phyloP scores from a whole-genome alignment of 2,888 invertebrate species.

The Hybos culiciformis region DNA sequence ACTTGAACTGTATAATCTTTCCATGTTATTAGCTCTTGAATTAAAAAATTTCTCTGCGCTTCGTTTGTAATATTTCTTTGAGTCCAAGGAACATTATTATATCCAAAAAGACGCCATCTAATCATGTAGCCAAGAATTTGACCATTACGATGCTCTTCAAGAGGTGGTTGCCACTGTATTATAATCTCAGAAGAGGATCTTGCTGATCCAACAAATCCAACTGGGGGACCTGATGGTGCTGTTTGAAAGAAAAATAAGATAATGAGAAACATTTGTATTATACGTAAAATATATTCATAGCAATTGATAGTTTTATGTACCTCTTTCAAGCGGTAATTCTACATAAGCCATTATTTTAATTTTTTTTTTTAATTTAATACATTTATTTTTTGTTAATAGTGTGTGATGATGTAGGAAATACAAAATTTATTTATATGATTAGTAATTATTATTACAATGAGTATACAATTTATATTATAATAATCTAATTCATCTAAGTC shows the following conservation, averaged over 20 bases:
- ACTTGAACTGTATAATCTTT: slow-evolving; percentile 94
- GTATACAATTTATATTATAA: too few species aligned
- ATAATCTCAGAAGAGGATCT: slow-evolving; percentile 90
- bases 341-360: slow-evolving; percentile 25
- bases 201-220: slow-evolving; percentile 88
- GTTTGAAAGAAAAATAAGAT: slow-evolving; percentile 18
- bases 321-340: slow-evolving; percentile 36
- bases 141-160: slow-evolving; percentile 90
- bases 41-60: slow-evolving; percentile 77
- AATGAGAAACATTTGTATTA: not conserved
- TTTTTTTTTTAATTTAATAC: slow-evolving; percentile 12
- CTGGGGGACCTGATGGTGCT: slow-evolving; percentile 94
- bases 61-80: slow-evolving; percentile 85
- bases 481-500: too few species aligned
- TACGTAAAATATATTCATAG: not conserved
- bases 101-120: slow-evolving; percentile 80
- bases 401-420: too few species aligned
- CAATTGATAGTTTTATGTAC: slow-evolving; percentile 20
- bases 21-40: slow-evolving; percentile 92
- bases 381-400: not conserved
- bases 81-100: slow-evolving; percentile 86
- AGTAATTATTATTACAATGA: slow-evolving; percentile 1
- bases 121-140: slow-evolving; percentile 88
- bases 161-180: slow-evolving; percentile 92
- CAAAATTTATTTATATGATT: too few species aligned